These are phyloP conservation scores for Sycophila sp. DNA, from an alignment of 1,140 invertebrate genomes.

Conservation along the genomic window DNA sequence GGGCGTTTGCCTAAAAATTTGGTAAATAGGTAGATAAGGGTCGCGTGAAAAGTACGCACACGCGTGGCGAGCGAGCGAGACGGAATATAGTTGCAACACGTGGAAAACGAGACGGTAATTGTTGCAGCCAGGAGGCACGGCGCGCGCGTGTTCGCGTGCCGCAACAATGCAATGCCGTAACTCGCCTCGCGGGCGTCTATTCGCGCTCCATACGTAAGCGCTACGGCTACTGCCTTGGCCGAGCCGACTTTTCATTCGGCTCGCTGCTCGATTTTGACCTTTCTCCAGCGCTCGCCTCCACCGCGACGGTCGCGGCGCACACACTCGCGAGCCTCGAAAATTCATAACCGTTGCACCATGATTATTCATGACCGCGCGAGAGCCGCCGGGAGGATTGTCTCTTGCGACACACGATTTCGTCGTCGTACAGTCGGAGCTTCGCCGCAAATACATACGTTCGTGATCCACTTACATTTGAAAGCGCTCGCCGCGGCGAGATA, in stretches of 20 bases:
- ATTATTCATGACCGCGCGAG: background rate
- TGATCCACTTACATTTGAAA: slow-evolving; percentile 27
- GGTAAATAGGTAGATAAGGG: slow-evolving; percentile 29
- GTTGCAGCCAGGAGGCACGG: slow-evolving; percentile 43
- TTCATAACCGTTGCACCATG: slow-evolving; percentile 36
- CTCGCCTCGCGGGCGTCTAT: slow-evolving; percentile 8
- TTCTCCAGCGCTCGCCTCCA: no score
- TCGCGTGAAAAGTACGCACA: slow-evolving; percentile 17
- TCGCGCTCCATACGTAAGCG: no score
- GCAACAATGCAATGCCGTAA: slow-evolving; percentile 48
- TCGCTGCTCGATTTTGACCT: background rate
- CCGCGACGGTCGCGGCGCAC: no score
- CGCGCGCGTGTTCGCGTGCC: slow-evolving; percentile 32
- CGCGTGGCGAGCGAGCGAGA: slow-evolving; percentile 17
- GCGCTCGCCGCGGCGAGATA: background rate
- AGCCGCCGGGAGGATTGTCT: background rate
- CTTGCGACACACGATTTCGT: background rate
- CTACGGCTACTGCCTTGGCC: no score
- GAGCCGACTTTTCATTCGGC: background rate
- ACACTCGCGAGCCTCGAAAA: no score
- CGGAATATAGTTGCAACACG: slow-evolving; percentile 49
- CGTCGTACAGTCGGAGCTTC: background rate
- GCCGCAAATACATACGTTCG: slow-evolving; percentile 23
- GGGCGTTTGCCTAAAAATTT: background rate
- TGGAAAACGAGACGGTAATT: slow-evolving; percentile 51